Evolutionary conservation across 2,113 vertebrate species (phyloP), one percentile per base, ranked within the genome.

Genomic region (Balaeniceps rex): DNA sequence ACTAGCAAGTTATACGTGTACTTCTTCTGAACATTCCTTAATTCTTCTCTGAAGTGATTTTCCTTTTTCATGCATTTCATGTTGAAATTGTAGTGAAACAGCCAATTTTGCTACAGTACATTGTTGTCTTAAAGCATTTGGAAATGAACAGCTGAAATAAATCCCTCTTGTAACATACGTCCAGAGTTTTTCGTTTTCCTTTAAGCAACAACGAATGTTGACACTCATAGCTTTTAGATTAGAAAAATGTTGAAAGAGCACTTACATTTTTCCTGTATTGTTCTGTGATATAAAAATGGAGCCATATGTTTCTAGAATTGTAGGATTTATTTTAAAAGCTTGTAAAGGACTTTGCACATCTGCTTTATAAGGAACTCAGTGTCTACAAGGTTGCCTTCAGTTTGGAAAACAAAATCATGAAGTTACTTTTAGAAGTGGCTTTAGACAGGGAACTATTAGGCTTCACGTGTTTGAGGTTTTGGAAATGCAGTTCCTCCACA

Each of bases 61-160:
- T 87, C 40, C 57, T 58, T 79, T 87, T 80, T 77, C 54, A 52
- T 40, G 19, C 66, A 17, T 91, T 95, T 93, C 24, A 16, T 49
- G 28, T 94, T 90, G 71, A 89, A 90, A 77, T 33, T 49, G 70
- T 26, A 72, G 57, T 46, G 49, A 72, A 92, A 54, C 21, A 69
- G 70, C 44, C 88, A 65, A 28, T 82, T 91, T 76, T 92, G 54
- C 61, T 89, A n/a, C 46, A 57, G 66, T 47, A 72, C 84, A 11
- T 91, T 58, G 70, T 69, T 91, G 68, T 89, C 66, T 87, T 91
- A 58, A 85, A 92, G 79, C 91, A 74, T 93, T 94, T 95, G 64
- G 82, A 95, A 83, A 40, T 23, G 28, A 89, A 70, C 25, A 74
- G 87, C 89, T 94, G 87, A 95, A 95, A 85, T 92, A 92, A 93